These are phyloP conservation scores for rabbit (Oryctolagus cuniculus) DNA, from an alignment of 2,113 vertebrate genomes.

Conservation along the genomic window DNA sequence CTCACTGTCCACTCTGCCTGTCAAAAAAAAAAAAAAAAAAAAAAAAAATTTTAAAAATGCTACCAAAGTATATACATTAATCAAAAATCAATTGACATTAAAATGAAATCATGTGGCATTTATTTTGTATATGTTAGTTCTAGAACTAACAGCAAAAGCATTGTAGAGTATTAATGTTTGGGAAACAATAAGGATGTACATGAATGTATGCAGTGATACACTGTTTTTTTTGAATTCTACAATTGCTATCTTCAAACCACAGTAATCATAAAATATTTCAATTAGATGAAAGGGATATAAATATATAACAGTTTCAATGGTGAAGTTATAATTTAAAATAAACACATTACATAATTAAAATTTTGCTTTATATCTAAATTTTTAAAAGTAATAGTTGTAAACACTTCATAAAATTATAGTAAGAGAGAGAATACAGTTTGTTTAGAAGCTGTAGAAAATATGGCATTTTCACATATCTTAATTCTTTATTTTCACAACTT, in stretches of 20 bases:
- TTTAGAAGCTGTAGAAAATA: background rate
- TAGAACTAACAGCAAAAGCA: background rate
- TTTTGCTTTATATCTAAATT: conserved; percentile 23
- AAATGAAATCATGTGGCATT: background rate
- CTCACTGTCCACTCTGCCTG: too few relatives aligned
- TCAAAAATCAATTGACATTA: background rate
- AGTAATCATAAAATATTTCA: conserved; percentile 13
- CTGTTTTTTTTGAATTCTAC: background rate
- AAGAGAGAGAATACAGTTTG: background rate
- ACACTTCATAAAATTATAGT: conserved; percentile 19
- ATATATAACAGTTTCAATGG: background rate
- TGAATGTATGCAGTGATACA: background rate
- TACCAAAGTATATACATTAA: background rate
- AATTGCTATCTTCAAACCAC: background rate
- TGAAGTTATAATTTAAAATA: background rate
- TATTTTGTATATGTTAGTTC: background rate
- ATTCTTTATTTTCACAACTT: background rate
- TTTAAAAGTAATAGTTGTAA: conserved; percentile 25
- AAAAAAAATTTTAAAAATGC: too few relatives aligned
- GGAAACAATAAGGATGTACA: background rate
- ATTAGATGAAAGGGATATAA: too few relatives aligned
- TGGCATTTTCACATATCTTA: background rate
- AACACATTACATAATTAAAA: conserved; percentile 24
- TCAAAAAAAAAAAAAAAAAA: too few relatives aligned
- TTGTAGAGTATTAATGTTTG: background rate